These are phyloP conservation scores for Vidua macroura DNA, from an alignment of 2,113 vertebrate species.

Conservation along the genomic window DNA sequence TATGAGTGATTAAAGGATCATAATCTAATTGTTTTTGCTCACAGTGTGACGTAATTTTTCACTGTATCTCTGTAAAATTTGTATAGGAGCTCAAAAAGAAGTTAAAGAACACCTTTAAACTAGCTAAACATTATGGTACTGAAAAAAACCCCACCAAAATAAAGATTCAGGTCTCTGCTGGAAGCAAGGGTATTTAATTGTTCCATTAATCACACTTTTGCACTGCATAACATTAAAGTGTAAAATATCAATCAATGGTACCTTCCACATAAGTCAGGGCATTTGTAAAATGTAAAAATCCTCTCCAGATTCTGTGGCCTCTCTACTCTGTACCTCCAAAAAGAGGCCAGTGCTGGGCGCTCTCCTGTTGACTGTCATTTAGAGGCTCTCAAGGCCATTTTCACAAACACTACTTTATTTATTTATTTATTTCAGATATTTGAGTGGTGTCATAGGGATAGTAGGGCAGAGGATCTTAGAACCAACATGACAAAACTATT, in stretches of 20 bases:
- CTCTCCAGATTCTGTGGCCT: not conserved
- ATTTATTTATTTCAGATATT: not conserved
- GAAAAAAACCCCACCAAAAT: not conserved
- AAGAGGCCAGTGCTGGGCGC: not conserved
- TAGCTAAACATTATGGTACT: conserved; percentile 3
- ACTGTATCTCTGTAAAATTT: not conserved
- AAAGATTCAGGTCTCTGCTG: not conserved
- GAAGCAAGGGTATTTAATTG: conserved; percentile 51
- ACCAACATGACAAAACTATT: not conserved
- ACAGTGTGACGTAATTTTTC: not conserved
- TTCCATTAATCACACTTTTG: conserved; percentile 59
- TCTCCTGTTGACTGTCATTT: not conserved
- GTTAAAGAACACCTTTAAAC: conserved; percentile 14
- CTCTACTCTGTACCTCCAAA: not conserved
- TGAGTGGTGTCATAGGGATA: not conserved
- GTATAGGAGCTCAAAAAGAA: not conserved
- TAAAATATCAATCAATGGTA: conserved; percentile 17
- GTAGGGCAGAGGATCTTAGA: no score
- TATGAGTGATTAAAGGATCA: conserved; percentile 10
- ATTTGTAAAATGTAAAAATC: not conserved
- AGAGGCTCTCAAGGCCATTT: not conserved
- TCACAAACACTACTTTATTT: not conserved
- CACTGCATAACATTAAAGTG: conserved; percentile 33
- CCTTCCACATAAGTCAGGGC: not conserved
- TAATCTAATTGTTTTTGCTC: conserved; percentile 7